phyloP scores from a whole-genome alignment of 35 echinoderm and acorn worm genomes.

The Apostichopus parvimensis region DNA sequence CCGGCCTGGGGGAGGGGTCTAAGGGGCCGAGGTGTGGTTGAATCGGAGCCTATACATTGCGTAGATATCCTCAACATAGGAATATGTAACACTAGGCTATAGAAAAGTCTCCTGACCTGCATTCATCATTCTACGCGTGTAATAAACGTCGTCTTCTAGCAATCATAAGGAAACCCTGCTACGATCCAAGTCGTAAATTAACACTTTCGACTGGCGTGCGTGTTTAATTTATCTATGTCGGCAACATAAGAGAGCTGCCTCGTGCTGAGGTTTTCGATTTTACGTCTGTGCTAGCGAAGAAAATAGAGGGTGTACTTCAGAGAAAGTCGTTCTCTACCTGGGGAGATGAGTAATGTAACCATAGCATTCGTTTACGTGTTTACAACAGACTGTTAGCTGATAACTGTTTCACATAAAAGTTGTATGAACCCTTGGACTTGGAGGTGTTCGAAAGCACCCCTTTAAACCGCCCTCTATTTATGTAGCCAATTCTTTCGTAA shows the following conservation, averaged over 20 bases:
- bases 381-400: constrained; percentile 5
- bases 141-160: constrained; percentile 36
- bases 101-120: background rate
- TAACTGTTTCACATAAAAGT: background rate
- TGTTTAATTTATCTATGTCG: constrained; percentile 51
- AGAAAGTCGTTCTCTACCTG: background rate
- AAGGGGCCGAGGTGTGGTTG: too few relatives aligned
- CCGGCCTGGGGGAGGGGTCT: too few relatives aligned
- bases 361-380: background rate
- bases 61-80: background rate
- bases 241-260: constrained; percentile 41
- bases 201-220: constrained; percentile 49
- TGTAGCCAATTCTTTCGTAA: too few relatives aligned
- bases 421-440: too few relatives aligned
- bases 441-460: too few relatives aligned
- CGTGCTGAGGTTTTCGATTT: constrained; percentile 41
- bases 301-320: constrained; percentile 8
- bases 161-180: constrained; percentile 47
- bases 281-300: background rate
- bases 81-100: constrained; percentile 29
- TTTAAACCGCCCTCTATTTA: too few relatives aligned
- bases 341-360: constrained; percentile 1
- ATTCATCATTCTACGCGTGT: constrained; percentile 27
- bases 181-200: constrained; percentile 34
- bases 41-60: constrained; percentile 32